Base-by-base conservation (phyloP, 2,797 vertebrate species). In the Pseudochaenichthys georgianus region DNA sequence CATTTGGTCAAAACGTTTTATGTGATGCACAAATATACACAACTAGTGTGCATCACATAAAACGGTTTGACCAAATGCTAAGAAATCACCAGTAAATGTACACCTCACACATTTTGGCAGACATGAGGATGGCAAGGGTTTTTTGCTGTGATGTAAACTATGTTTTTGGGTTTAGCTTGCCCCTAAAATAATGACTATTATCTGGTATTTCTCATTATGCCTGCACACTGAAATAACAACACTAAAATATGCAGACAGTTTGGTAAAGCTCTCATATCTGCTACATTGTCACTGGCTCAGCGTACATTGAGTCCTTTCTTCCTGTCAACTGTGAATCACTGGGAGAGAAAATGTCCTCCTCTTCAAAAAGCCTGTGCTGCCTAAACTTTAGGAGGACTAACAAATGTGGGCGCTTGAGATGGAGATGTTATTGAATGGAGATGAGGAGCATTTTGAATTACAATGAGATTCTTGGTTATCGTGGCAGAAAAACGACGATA, bases 311-410 rank as follows among this genome's bases (percentile, higher is more conserved):
- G 15, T 51, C 50, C 31, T 73, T 46, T 60, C 61, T 45, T 64
- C 21, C 12, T 58, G 57, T 55, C 19, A 61, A 11, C 17, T 61
- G 31, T 53, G 48, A 58, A 75, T 70, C 13, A 52, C 52, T 38
- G 59, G 17, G 43, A 68, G 2, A 66, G 12, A 67, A 67, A 73
- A 68, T 55, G 21, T 70, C n/a, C 71, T 9, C 43, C 31, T 41
- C 48, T 52, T 31, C 23, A 67, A 81, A 74, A n/a, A 81, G 61
- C 19, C 3, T 61, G 47, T 48, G 46, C 34, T 75, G 73, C 50
- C 64, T 66, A 59, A 62, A 71, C 64, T 88, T 84, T 5, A 47
- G 19, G 15, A 58, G 41, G 47, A 48, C 12, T 15, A 78, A 67
- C 3, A 65, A 46, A 31, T 73, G 13, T 50, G 38, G 41, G 58